Percentiles rank a stretch among this genome's conserved stretches.
phyloP scores from a whole-genome alignment of 2,888 invertebrate species.

The Drosophila eohydei region DNA sequence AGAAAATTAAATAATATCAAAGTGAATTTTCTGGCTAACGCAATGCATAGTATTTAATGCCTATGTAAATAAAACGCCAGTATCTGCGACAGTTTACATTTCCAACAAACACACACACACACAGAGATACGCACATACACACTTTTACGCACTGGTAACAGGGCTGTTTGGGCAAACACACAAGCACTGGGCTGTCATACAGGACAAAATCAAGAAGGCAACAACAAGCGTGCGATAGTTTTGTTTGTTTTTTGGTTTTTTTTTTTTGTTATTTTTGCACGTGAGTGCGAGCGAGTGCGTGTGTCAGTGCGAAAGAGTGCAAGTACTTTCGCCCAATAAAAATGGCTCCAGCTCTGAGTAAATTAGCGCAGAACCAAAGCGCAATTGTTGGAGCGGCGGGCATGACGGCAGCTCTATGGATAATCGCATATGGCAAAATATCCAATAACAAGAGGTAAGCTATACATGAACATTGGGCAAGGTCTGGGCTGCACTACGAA shows the following conservation, averaged over 20 bases:
- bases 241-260: constrained; percentile 2
- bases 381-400: constrained; percentile 88
- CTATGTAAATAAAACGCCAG: constrained; percentile 38
- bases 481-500: constrained; percentile 55
- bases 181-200: constrained; percentile 32
- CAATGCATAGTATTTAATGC: constrained; percentile 33
- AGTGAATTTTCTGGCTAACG: constrained; percentile 20
- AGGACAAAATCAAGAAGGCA: constrained; percentile 34
- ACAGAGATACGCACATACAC: constrained; percentile 1
- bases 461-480: constrained; percentile 48
- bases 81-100: constrained; percentile 13
- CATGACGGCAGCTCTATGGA: constrained; percentile 87
- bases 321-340: constrained; percentile 47
- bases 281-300: constrained; percentile 30
- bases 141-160: constrained; percentile 13
- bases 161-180: constrained; percentile 36
- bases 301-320: constrained; percentile 20
- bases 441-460: constrained; percentile 86
- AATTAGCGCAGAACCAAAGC: constrained; percentile 88
- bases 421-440: constrained; percentile 86
- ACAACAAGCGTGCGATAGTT: constrained; percentile 9
- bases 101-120: constrained; percentile 1
- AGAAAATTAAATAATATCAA: constrained; percentile 8
- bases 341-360: constrained; percentile 92
- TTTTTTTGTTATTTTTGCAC: constrained; percentile 12